A percentile compares a stretch with the other conserved stretches of the same genome.
Evolutionary conservation across 2,888 invertebrate genomes (phyloP).

Genomic region (Eupithecia vulgata): DNA sequence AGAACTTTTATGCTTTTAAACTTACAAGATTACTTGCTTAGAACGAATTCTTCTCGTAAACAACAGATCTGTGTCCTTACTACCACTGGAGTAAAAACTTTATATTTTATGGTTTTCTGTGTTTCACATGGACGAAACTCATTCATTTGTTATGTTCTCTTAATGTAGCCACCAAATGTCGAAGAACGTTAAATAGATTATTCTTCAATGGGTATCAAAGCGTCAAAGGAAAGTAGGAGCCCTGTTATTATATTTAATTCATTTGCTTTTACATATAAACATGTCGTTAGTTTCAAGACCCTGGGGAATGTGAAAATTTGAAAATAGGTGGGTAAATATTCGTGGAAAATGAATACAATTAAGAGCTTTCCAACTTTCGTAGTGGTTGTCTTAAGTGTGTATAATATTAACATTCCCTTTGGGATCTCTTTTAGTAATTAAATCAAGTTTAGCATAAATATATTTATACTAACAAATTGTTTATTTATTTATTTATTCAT

Average conservation of each 20-base stretch:
- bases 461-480: too few relatives aligned
- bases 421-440: background rate
- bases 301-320: slow-evolving; percentile 26
- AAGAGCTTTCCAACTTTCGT: background rate
- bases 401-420: background rate
- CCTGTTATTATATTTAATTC: slow-evolving; percentile 35
- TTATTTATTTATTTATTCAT: too few relatives aligned
- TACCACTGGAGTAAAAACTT: background rate
- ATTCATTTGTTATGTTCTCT: too few relatives aligned
- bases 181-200: slow-evolving; percentile 37
- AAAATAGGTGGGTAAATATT: slow-evolving; percentile 7
- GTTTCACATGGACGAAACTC: background rate
- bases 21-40: background rate
- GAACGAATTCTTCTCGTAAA: background rate
- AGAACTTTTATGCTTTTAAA: background rate
- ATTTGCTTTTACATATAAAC: slow-evolving; percentile 37
- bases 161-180: slow-evolving; percentile 24
- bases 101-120: background rate
- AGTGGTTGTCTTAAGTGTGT: background rate
- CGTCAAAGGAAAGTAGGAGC: slow-evolving; percentile 37
- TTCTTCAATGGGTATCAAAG: slow-evolving; percentile 36
- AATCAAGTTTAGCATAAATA: background rate
- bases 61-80: background rate
- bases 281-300: slow-evolving; percentile 36
- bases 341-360: slow-evolving; percentile 10